Evolutionary conservation across 2,797 vertebrate species (phyloP).

Genomic region (Thripadectes ignobilis): DNA sequence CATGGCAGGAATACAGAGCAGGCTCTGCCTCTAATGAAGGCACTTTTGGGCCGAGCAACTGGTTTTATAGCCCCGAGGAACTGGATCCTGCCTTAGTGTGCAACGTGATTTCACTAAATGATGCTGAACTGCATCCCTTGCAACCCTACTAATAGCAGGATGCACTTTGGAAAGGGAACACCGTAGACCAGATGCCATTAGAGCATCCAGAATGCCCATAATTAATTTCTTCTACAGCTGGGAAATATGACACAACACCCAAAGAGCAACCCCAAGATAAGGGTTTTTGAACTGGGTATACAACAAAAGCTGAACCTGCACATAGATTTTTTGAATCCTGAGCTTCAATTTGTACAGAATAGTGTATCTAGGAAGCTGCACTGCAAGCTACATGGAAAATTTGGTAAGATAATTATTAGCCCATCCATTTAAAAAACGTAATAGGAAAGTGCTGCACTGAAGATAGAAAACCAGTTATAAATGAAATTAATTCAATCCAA

Average conservation of each 20-base stretch:
- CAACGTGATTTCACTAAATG: slow-evolving; percentile 38
- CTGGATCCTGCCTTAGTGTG: background rate
- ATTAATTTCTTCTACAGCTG: slow-evolving; percentile 8
- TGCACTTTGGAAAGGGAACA: slow-evolving; percentile 64
- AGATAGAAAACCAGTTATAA: background rate
- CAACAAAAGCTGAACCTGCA: background rate
- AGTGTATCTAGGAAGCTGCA: background rate
- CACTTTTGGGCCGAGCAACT: background rate
- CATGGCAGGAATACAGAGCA: slow-evolving; percentile 45
- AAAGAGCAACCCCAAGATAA: background rate
- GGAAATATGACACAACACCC: slow-evolving; percentile 7
- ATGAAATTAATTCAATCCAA: background rate
- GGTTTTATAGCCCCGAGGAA: slow-evolving; percentile 34
- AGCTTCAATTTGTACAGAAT: background rate
- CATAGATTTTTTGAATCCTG: background rate
- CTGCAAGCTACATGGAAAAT: background rate
- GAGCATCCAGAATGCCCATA: slow-evolving; percentile 9
- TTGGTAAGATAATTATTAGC: background rate
- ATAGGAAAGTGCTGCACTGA: background rate
- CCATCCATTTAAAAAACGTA: background rate
- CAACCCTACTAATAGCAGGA: slow-evolving; percentile 67
- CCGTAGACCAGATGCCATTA: slow-evolving; percentile 27
- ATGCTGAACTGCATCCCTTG: slow-evolving; percentile 42
- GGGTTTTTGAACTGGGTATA: background rate
- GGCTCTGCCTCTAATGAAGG: background rate